phyloP scores from a whole-genome alignment of 2,113 vertebrate species.

The Callipepla squamata region DNA sequence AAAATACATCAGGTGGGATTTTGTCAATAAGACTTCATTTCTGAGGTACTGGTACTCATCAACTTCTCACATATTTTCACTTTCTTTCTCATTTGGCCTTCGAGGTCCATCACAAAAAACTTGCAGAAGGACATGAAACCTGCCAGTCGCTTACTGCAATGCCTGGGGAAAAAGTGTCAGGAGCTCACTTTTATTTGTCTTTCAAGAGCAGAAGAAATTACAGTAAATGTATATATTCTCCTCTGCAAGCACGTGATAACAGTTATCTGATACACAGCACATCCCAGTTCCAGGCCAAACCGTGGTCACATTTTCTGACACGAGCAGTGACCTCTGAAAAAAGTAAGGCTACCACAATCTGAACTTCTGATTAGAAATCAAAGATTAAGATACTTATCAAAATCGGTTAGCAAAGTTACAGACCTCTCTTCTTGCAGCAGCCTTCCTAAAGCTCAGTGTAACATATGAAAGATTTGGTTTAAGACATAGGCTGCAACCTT shows the following conservation, averaged over 20 bases:
- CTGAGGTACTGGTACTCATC: conserved; percentile 41
- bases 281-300: conserved; percentile 64
- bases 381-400: not conserved
- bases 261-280: conserved; percentile 49
- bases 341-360: conserved; percentile 55
- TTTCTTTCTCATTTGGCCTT: conserved; percentile 34
- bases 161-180: conserved; percentile 60
- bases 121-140: conserved; percentile 64
- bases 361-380: conserved; percentile 37
- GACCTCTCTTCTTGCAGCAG: conserved; percentile 19
- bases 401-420: conserved; percentile 52
- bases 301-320: conserved; percentile 32
- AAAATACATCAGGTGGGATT: conserved; percentile 13
- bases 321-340: conserved; percentile 23
- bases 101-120: conserved; percentile 45
- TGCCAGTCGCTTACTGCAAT: conserved; percentile 71
- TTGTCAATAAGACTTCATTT: conserved; percentile 38
- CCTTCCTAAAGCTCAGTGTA: not conserved
- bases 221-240: conserved; percentile 71
- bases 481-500: conserved; percentile 4
- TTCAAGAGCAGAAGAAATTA: conserved; percentile 65
- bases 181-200: conserved; percentile 70
- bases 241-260: conserved; percentile 63
- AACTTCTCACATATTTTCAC: conserved; percentile 29
- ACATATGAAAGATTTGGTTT: conserved; percentile 39